These are phyloP conservation scores for Aspidoscelis tigris DNA, from an alignment of 2,113 vertebrate species.

Conservation along the genomic window DNA sequence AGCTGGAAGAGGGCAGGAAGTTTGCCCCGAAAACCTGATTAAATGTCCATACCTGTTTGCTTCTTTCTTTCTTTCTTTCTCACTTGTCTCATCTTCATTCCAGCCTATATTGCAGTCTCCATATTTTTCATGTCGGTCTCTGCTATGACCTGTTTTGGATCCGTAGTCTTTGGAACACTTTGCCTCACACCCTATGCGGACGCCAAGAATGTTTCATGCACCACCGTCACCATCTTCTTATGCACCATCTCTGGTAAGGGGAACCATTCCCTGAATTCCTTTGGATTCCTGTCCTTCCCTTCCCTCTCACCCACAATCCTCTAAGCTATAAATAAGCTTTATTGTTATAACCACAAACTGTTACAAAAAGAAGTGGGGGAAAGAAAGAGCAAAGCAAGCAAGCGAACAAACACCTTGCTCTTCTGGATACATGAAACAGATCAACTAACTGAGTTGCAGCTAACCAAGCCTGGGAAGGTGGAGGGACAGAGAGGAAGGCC, in stretches of 20 bases:
- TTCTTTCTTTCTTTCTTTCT: no score
- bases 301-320: not conserved
- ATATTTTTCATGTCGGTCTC: constrained; percentile 27
- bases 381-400: no score
- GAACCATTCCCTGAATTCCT: not conserved
- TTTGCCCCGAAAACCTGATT: no score
- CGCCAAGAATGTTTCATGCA: not conserved
- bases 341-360: no score
- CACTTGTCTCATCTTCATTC: no score
- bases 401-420: no score
- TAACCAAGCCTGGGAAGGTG: no score
- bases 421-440: no score
- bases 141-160: not conserved
- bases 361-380: no score
- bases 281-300: not conserved
- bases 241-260: constrained; percentile 17
- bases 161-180: constrained; percentile 13
- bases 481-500: no score
- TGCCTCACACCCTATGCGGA: not conserved
- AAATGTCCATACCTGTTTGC: not conserved
- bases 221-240: not conserved
- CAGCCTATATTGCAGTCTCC: constrained; percentile 7
- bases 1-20: no score
- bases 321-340: not conserved
- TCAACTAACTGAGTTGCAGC: no score